These are phyloP conservation scores for Helicoverpa zea DNA, from an alignment of 1,140 invertebrate species.

Conservation along the genomic window DNA sequence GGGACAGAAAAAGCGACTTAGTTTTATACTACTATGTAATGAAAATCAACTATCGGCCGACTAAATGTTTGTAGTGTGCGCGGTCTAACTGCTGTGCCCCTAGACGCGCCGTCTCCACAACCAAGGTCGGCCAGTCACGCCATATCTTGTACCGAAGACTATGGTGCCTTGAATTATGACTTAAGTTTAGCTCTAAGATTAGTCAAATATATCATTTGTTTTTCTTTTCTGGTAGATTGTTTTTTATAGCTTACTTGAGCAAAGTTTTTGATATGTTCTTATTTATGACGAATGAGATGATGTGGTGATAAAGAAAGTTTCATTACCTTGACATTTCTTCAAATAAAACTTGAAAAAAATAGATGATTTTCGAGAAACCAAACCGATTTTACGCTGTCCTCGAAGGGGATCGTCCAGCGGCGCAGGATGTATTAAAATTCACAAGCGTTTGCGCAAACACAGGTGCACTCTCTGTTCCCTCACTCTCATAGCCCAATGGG, in stretches of 20 bases:
- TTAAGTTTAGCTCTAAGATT: constrained; percentile 12
- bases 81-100: not conserved
- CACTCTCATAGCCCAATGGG: no score
- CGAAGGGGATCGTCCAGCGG: no score
- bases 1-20: no score
- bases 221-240: not conserved
- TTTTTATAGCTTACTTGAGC: not conserved
- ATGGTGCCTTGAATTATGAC: constrained; percentile 20
- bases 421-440: no score
- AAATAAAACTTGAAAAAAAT: no score
- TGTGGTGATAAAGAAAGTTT: not conserved
- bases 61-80: not conserved
- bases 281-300: not conserved
- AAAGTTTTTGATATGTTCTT: not conserved
- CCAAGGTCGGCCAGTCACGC: constrained; percentile 44
- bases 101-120: constrained; percentile 32
- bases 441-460: no score
- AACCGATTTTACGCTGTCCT: no score
- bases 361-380: no score
- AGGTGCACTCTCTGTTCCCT: no score
- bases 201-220: not conserved
- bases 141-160: not conserved
- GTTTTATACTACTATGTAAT: no score
- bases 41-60: no score
- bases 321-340: no score